phyloP scores from a whole-genome alignment of 2,113 vertebrate genomes.

The Bubalus kerabau region DNA sequence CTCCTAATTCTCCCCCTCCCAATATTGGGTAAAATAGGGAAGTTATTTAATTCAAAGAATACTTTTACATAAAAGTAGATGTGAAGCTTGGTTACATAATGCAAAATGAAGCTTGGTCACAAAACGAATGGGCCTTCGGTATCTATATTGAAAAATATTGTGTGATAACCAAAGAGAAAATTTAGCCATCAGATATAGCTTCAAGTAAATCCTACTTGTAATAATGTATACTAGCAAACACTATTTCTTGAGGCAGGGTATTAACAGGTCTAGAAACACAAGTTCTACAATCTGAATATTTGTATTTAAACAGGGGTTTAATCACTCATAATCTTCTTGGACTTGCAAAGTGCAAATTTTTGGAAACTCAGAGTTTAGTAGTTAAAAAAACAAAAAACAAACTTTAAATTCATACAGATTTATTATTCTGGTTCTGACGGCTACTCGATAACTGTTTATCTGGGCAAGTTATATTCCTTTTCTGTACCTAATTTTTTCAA shows the following conservation, averaged over 20 bases:
- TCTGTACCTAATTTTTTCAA: background rate
- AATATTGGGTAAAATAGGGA: background rate
- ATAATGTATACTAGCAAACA: background rate
- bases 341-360: background rate
- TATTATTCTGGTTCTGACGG: background rate
- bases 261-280: background rate
- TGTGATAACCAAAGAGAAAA: background rate
- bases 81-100: background rate
- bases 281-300: background rate
- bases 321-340: background rate
- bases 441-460: background rate
- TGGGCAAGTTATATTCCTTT: background rate
- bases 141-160: background rate
- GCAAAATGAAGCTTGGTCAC: background rate
- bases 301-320: background rate
- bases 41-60: slow-evolving; percentile 25
- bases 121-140: background rate
- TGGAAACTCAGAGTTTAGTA: fast-evolving
- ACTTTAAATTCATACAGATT: background rate
- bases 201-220: background rate
- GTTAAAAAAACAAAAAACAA: background rate
- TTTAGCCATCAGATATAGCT: background rate
- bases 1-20: background rate
- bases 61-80: background rate
- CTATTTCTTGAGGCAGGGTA: background rate